These are phyloP conservation scores for Rhinogobius similis DNA, from an alignment of 2,113 vertebrate species.

Conservation along the genomic window DNA sequence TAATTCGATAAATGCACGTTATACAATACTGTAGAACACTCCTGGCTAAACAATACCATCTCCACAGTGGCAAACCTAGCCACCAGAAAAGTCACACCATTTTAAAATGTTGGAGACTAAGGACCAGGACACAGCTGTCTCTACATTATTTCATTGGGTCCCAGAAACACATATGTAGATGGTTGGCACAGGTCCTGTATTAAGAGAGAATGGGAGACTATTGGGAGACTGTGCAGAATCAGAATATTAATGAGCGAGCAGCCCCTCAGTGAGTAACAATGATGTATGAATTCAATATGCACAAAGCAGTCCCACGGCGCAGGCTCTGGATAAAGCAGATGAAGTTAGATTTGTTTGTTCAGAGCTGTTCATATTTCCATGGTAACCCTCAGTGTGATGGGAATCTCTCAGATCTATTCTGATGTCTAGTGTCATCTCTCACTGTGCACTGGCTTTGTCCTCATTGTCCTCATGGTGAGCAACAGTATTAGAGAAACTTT, in stretches of 20 bases:
- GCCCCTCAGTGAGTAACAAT: background rate
- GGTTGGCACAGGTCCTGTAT: no score
- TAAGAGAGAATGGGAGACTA: background rate
- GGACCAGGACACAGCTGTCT: no score
- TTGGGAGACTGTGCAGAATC: background rate
- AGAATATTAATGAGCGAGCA: background rate
- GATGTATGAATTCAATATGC: background rate
- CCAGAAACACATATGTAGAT: no score
- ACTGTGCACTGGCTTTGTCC: slow-evolving; percentile 27
- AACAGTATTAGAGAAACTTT: slow-evolving; percentile 22
- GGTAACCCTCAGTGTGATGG: background rate
- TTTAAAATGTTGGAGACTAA: no score
- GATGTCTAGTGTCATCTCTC: slow-evolving; percentile 2
- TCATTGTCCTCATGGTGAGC: slow-evolving; percentile 33
- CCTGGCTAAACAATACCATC: no score
- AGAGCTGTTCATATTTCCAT: background rate
- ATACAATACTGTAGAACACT: no score
- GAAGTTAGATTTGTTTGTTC: background rate
- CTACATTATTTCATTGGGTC: no score
- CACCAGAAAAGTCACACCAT: no score
- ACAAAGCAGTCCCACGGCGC: background rate
- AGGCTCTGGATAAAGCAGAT: background rate
- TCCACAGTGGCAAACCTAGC: no score
- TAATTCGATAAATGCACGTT: no score
- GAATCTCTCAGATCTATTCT: background rate